A percentile compares a stretch with the other conserved stretches of the same genome.
Conservation (phyloP, 2,797 vertebrate species). For the Chelidonichthys spinosus region DNA sequence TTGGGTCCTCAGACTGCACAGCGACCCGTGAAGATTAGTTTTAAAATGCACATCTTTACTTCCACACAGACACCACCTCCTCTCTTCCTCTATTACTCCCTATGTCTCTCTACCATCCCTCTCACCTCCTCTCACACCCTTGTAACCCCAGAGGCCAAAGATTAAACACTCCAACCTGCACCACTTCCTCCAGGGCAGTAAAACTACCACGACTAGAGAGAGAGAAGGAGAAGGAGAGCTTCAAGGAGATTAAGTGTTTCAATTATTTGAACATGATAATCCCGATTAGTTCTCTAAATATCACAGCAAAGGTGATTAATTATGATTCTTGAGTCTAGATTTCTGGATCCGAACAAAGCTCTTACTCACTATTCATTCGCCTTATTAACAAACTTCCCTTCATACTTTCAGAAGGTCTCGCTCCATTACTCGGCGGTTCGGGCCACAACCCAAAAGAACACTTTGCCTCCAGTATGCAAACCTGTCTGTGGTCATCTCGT, state of each 20-base stretch:
- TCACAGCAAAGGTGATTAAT: background rate
- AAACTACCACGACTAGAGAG: constrained; percentile 39
- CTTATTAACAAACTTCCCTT: background rate
- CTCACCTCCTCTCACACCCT: constrained; percentile 22
- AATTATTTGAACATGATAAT: constrained; percentile 23
- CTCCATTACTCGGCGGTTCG: background rate
- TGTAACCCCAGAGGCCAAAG: constrained; percentile 47
- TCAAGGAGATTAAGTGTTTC: constrained; percentile 20
- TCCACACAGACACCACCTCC: too few species aligned
- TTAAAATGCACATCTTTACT: background rate
- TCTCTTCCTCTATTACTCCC: background rate
- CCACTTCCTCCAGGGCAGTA: constrained; percentile 49
- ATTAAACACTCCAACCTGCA: constrained; percentile 38
- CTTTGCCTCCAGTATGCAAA: constrained; percentile 19
- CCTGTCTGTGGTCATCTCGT: constrained; percentile 29
- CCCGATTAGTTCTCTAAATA: constrained; percentile 16
- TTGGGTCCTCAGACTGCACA: background rate
- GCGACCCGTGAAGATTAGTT: background rate
- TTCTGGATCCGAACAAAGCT: background rate
- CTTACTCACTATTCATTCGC: background rate
- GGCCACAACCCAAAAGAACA: constrained; percentile 15
- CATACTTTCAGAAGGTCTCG: background rate
- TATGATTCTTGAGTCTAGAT: background rate
- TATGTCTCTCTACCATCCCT: background rate
- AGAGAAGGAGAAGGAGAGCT: background rate